phyloP scores from a whole-genome alignment of 92 coral and sea anemone species.

The Chrysogorgia sp. region DNA sequence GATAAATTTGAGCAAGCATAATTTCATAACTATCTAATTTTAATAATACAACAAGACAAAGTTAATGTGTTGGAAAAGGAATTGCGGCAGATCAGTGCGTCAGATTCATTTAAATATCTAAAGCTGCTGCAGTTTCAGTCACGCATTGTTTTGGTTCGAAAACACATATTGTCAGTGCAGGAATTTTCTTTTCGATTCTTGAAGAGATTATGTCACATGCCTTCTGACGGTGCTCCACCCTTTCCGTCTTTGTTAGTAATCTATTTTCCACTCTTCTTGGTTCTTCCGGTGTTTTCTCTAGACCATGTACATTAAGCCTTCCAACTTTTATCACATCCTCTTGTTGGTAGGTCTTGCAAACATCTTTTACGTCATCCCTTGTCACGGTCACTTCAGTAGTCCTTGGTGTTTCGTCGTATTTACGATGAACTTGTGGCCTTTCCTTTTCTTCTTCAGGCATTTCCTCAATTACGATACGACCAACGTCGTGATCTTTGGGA shows the following conservation, averaged over 20 bases:
- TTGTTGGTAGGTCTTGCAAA: background rate
- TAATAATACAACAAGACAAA: no score
- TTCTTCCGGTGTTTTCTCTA: background rate
- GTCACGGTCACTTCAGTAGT: background rate
- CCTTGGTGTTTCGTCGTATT: background rate
- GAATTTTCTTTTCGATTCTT: background rate
- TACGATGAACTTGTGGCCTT: background rate
- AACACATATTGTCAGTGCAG: background rate
- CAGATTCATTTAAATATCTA: no score
- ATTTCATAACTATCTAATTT: no score
- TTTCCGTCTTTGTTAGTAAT: background rate
- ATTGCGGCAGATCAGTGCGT: no score
- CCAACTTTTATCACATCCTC: slow-evolving; percentile 1
- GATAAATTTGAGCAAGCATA: background rate
- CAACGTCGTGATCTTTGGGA: background rate
- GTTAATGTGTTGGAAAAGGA: no score
- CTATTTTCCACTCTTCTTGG: background rate
- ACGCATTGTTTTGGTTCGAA: no score
- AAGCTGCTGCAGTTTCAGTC: no score
- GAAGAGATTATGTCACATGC: background rate
- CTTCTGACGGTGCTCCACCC: background rate
- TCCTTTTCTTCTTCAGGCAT: background rate
- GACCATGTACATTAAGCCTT: background rate
- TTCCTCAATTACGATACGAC: slow-evolving; percentile 1
- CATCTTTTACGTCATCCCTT: background rate